Percentiles rank a stretch among this genome's conserved stretches.
phyloP scores from a whole-genome alignment of 2,888 invertebrate genomes.

The Gymnoscelis rufifasciata region DNA sequence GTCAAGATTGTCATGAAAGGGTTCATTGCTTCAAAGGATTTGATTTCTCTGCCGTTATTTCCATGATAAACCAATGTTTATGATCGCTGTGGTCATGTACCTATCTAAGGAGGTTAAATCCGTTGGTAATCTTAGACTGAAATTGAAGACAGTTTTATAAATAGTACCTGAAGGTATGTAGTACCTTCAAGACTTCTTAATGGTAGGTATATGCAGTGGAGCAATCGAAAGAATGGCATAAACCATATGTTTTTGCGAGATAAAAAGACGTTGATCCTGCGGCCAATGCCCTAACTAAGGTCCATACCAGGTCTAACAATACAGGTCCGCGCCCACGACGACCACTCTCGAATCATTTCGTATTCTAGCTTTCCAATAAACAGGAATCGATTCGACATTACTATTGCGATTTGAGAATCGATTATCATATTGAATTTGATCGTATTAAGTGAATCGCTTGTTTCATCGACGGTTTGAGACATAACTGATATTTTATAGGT shows the following conservation, averaged over 20 bases:
- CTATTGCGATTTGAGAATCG: slow-evolving; percentile 13
- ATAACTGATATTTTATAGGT: no score
- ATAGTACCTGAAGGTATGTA: no score
- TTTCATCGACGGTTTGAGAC: neutral
- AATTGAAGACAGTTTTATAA: neutral
- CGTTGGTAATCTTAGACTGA: no score
- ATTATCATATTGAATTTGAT: slow-evolving; percentile 23
- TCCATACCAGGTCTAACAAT: slow-evolving; percentile 39
- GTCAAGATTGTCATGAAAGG: slow-evolving; percentile 9
- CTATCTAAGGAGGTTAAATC: no score
- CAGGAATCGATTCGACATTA: slow-evolving; percentile 33
- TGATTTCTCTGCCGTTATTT: slow-evolving; percentile 8
- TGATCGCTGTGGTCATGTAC: neutral
- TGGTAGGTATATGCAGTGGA: neutral
- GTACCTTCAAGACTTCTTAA: no score
- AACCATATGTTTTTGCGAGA: neutral
- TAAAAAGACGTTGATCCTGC: slow-evolving; percentile 20
- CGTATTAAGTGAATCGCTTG: slow-evolving; percentile 12
- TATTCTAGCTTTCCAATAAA: slow-evolving; percentile 51
- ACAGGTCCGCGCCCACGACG: slow-evolving; percentile 46
- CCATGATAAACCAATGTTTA: neutral
- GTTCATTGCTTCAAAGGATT: slow-evolving; percentile 7
- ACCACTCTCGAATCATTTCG: slow-evolving; percentile 43
- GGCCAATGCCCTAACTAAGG: slow-evolving; percentile 32
- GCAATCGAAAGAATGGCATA: neutral